Conservation (phyloP, 2,888 invertebrate species). For the Plagodis dolabraria region DNA sequence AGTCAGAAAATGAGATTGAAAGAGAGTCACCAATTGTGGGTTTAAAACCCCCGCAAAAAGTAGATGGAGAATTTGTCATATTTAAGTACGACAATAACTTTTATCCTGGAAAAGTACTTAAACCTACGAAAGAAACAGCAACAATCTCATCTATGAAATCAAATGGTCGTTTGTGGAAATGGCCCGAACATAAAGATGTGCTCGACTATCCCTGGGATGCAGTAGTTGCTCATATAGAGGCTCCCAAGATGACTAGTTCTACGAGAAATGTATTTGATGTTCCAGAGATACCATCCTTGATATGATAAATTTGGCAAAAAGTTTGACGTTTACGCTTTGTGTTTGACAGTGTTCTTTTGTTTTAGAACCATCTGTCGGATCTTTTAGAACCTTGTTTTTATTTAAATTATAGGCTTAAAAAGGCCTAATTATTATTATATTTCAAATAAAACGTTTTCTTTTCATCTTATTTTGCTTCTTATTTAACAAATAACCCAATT, state of each 20-base stretch:
- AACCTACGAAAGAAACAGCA: constrained; percentile 26
- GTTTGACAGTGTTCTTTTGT: too few relatives aligned
- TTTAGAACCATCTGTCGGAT: too few relatives aligned
- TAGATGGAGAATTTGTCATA: constrained; percentile 31
- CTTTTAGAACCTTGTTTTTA: neutral
- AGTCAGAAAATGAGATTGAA: constrained; percentile 25
- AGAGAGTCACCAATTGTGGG: neutral
- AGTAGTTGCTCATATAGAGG: constrained; percentile 30
- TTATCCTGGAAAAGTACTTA: constrained; percentile 31
- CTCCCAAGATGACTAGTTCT: constrained; percentile 28
- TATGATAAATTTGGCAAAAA: constrained; percentile 2
- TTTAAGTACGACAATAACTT: constrained; percentile 30
- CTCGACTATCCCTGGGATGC: constrained; percentile 31
- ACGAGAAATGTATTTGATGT: constrained; percentile 33
- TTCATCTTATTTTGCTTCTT: constrained; percentile 1
- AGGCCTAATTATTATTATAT: constrained; percentile 17
- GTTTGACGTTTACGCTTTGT: too few relatives aligned
- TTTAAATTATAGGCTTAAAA: constrained; percentile 8
- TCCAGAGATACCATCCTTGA: constrained; percentile 27
- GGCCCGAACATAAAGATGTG: constrained; percentile 31
- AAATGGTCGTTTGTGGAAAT: constrained; percentile 34
- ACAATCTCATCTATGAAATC: constrained; percentile 33
- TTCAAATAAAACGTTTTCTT: constrained; percentile 22
- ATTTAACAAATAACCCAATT: constrained; percentile 34
- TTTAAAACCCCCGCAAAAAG: constrained; percentile 29